Evolutionary conservation across 1,140 invertebrate genomes (phyloP).

Genomic region (Harpegnathos saltator): DNA sequence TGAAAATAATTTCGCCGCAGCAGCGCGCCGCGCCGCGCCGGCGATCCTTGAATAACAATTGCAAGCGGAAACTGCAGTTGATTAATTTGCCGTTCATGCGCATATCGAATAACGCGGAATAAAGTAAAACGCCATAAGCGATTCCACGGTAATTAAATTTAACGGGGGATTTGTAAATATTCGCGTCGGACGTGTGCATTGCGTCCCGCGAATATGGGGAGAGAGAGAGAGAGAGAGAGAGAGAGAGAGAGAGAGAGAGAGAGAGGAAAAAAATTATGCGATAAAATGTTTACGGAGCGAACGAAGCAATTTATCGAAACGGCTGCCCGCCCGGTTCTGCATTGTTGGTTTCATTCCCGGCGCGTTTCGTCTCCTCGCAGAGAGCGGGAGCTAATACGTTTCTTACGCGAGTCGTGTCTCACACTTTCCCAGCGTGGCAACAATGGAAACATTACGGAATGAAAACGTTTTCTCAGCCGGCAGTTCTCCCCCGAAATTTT

Average conservation of each 20-base stretch:
- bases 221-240: background rate
- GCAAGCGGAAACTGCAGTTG: conserved; percentile 27
- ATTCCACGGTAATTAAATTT: conserved; percentile 43
- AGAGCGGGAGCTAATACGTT: too few relatives aligned
- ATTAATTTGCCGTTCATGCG: conserved; percentile 31
- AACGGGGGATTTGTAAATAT: conserved; percentile 29
- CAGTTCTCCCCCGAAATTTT: too few relatives aligned
- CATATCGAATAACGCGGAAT: conserved; percentile 21
- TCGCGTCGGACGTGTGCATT: background rate
- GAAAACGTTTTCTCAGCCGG: too few relatives aligned
- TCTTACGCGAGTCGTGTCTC: too few relatives aligned
- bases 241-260: background rate
- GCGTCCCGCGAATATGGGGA: background rate
- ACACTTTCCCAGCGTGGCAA: too few relatives aligned
- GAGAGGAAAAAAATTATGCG: background rate
- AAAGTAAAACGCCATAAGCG: conserved; percentile 40
- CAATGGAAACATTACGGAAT: too few relatives aligned
- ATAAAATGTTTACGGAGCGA: conserved; percentile 5
- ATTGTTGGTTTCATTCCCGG: too few relatives aligned
- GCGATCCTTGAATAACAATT: conserved; percentile 36
- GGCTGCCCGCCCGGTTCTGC: background rate
- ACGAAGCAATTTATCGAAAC: conserved; percentile 23
- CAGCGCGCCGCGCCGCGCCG: background rate
- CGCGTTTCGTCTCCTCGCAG: too few relatives aligned
- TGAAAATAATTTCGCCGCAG: conserved; percentile 45